Base-by-base conservation (phyloP, 2,888 invertebrate species). In the Dromius quadrimaculatus region DNA sequence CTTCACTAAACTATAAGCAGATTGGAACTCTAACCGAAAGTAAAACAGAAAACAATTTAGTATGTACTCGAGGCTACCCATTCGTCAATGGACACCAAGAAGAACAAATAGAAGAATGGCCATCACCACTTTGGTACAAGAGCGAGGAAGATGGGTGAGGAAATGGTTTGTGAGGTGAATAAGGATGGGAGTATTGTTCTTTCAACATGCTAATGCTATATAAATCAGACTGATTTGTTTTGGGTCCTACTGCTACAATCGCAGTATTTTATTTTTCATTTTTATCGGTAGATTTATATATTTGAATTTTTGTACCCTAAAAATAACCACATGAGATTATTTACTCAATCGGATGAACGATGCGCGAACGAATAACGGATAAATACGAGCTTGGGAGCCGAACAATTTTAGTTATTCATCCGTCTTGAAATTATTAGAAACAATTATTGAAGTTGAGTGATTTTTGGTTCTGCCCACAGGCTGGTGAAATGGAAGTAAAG, bases 21-120 rank as follows among this genome's bases (percentile, higher is more conserved):
- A 77, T 77, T 77, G 77, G 76, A 77, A 76, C 77, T 76, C 76
- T 74, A 74, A 74, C 74, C 74, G 74, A 76, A 74, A 73, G 74
- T 74, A 75, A 74, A 75, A 68, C 74, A 65, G 65, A 68, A 73
- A 74, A 72, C 74, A 76, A 77, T 77, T 77, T 77, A 77, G 75
- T 76, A 72, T 72, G 74, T 75, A 76, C 76, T 75, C 74, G 74
- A 73, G 77, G 76, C 77, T 70, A 76, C 70, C 73, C 75, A 75
- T 76, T 73, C 73, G 64, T 70, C 73, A 73, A 73, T 72, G 72
- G 36, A 41, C 38, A 17, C 6, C 32, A 20, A 66, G 43, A 63
- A 41, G 43, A 63, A 43, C 13, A 41, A 45, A 28, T 28, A 63
- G 38, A 20, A 19, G 47, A 28, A n/a, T n/a, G 28, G 8, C 8